Evolutionary conservation across 2,888 invertebrate species (phyloP), one percentile per base, ranked within the genome.

Genomic region (Allophyes oxyacanthae): DNA sequence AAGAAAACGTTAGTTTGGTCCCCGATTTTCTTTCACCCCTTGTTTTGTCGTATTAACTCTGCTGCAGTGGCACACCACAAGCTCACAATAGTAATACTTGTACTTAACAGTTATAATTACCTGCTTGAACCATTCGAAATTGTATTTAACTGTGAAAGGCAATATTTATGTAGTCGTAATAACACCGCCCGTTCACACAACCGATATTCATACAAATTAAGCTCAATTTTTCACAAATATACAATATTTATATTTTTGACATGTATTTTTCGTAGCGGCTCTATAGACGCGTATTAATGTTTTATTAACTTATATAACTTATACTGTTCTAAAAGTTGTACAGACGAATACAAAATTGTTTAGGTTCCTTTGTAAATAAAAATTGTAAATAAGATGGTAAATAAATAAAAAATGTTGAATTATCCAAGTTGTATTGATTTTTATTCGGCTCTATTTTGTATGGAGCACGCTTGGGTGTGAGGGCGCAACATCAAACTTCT

Each of bases 361-460:
- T 28, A 43, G 42, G 61, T 68, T 63, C 36, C 54, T 68, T 59
- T 76, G 61, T 70, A 67, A 63, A 73, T 66, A 73, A 9, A 58
- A 53, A 58, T 40, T 72, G 51, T 62, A 72, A 26, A 52, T 76
- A 70, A 51, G 26, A 54, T 56, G 50, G 46, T 44, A 48, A 66
- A 38, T 38, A 44, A 60, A 49, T 46, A 37, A 61, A 2, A 69
- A 53, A 59, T 40, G 14, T 58, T 55, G 32, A 42, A 42, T 52
- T 60, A 30, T 9, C 2, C 33, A 30, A 41, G 0, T 30, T 26
- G 26, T 52, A 36, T 48, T 54, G 48, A 43, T 55, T 42, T n/a
- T 32, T 6, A 57, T 10, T 25, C 25, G 4, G 4, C 6, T 25
- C 6, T 25, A 25, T 25, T 25, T 6, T 3, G 25, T 25, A 25